Percentiles rank a stretch among this genome's conserved stretches.
phyloP scores from a whole-genome alignment of 2,888 invertebrate species.

The Calephelis perditalis region DNA sequence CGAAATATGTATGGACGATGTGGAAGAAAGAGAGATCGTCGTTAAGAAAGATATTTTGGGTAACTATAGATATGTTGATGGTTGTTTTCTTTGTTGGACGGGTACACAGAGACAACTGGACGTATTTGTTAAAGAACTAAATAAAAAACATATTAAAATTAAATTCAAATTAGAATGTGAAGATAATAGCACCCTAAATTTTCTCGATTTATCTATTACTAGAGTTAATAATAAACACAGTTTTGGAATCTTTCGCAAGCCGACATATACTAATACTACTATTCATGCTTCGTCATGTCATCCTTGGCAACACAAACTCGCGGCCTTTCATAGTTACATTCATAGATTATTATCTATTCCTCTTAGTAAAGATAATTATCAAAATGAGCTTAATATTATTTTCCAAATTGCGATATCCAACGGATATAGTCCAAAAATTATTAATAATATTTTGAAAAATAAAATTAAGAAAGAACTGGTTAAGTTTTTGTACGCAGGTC shows the following conservation, averaged over 20 bases:
- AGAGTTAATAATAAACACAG: background rate
- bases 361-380: background rate
- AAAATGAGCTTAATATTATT: background rate
- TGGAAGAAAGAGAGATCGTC: no score
- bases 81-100: no score
- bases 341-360: background rate
- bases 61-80: no score
- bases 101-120: no score
- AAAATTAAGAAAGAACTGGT: no score
- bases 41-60: no score
- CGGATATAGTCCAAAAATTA: no score
- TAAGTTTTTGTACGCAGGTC: no score
- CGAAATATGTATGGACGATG: no score
- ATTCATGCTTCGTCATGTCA: background rate
- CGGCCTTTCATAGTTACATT: background rate
- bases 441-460: no score
- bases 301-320: background rate
- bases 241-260: background rate
- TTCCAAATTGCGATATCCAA: background rate
- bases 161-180: background rate
- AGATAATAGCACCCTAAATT: background rate
- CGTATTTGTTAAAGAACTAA: no score
- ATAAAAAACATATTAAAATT: no score
- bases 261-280: background rate
- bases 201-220: background rate